Evolutionary conservation across 2,888 invertebrate genomes (phyloP).

Genomic region (Podabrus alpinus): DNA sequence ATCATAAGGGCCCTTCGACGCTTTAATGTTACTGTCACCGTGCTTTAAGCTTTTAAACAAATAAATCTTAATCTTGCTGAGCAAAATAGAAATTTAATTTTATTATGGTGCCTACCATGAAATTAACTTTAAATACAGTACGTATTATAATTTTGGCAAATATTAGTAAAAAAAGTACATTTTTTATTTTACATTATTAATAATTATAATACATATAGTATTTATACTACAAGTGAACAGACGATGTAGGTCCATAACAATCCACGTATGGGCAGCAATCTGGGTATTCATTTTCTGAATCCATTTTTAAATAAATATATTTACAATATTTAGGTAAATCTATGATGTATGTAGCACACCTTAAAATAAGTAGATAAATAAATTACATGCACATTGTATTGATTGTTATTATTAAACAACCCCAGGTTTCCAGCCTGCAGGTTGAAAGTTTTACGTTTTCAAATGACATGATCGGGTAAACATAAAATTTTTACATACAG

Average conservation of each 20-base stretch:
- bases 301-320: background rate
- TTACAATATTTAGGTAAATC: background rate
- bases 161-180: background rate
- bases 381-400: background rate
- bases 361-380: background rate
- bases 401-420: too few relatives aligned
- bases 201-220: background rate
- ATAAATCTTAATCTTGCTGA: constrained; percentile 24
- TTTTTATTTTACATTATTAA: background rate
- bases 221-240: background rate
- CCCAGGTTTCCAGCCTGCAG: too few relatives aligned
- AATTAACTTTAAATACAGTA: too few relatives aligned
- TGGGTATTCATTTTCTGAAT: constrained; percentile 7
- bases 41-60: constrained; percentile 38
- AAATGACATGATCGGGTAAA: too few relatives aligned
- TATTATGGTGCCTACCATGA: background rate
- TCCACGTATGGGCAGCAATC: constrained; percentile 18
- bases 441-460: too few relatives aligned
- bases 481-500: too few relatives aligned
- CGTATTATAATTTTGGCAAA: background rate
- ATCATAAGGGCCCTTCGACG: constrained; percentile 31
- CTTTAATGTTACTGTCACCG: constrained; percentile 36
- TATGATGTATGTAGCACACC: constrained; percentile 1
- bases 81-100: background rate
- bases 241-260: background rate